Base-by-base conservation (phyloP, 2,888 invertebrate genomes). In the Parelbella ahira region DNA sequence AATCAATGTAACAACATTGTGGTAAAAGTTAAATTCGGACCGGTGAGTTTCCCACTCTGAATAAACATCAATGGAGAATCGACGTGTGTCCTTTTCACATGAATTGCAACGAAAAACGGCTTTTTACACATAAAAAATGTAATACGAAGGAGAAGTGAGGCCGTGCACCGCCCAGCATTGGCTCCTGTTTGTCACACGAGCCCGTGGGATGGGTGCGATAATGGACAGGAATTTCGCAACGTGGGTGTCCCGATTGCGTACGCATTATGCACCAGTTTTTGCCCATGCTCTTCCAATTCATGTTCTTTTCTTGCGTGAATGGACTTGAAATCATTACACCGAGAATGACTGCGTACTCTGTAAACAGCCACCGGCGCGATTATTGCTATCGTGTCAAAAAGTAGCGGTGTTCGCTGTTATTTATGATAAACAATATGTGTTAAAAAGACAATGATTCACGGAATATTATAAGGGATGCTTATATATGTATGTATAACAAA, bases 171-270 rank as follows among this genome's bases (percentile, higher is more conserved):
- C 77, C 83, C 74, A 65, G 59, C 57, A 57, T 60, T 68, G 74
- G 78, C 79, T 78, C 77, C 80, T 70, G 78, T 68, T 53, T 60
- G 82, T 72, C 66, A 83, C 68, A 66, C 58, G 82, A 84, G 71
- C 78, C 80, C 83, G 82, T 84, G 84, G 73, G 83, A 84, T 67
- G 66, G 58, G 45, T 53, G 50, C 51, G 64, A 76, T 80, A 78
- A 80, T 75, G 72, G 72, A 50, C 56, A 63, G 52, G 68, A 72
- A 71, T 74, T 41, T 68, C 41, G 70, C 86, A 45, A 76, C 86
- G 86, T 87, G 86, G 86, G 86, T 86, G 86, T 86, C 73, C 84
- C 58, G 54, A 61, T 56, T 63, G 60, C 63, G 59, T 60, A 56
- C 61, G 66, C 68, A 72, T 79, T 80, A 70, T 80, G 65, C 63